These are phyloP conservation scores for Lethenteron reissneri DNA, from an alignment of 2,113 vertebrate species.

Conservation along the genomic window DNA sequence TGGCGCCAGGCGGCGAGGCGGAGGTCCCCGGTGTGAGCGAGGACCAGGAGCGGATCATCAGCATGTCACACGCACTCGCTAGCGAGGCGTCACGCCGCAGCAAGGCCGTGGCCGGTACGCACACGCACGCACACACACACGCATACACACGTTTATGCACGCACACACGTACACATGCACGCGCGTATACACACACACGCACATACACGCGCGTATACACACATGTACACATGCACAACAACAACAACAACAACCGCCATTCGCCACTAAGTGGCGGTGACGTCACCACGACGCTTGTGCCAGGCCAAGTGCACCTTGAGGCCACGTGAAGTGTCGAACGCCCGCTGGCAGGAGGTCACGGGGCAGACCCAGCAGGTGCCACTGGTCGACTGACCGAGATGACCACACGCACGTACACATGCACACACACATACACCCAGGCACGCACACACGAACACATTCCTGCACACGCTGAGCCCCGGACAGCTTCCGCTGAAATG, in stretches of 20 bases:
- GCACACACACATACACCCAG: background rate
- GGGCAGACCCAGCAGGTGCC: too few relatives aligned
- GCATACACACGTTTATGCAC: background rate
- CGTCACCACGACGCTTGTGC: too few relatives aligned
- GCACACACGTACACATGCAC: background rate
- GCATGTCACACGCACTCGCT: conserved; percentile 78
- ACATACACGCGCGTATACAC: background rate
- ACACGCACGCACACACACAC: background rate
- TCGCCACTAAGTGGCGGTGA: too few relatives aligned
- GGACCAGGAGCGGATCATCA: conserved; percentile 82
- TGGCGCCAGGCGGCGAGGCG: too few relatives aligned
- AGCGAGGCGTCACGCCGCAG: conserved; percentile 89
- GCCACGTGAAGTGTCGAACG: too few relatives aligned
- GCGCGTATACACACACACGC: background rate
- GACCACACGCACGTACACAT: background rate
- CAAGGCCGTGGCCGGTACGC: conserved; percentile 80
- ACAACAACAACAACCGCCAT: too few relatives aligned
- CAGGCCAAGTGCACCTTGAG: too few relatives aligned
- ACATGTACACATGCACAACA: background rate
- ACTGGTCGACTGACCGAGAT: too few relatives aligned
- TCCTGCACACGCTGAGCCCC: too few relatives aligned
- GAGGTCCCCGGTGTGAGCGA: conserved; percentile 15
- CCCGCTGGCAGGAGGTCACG: too few relatives aligned
- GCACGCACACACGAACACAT: background rate
- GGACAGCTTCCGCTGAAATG: too few relatives aligned